phyloP scores from a whole-genome alignment of 2,113 vertebrate species.

The Pedionomus torquatus region DNA sequence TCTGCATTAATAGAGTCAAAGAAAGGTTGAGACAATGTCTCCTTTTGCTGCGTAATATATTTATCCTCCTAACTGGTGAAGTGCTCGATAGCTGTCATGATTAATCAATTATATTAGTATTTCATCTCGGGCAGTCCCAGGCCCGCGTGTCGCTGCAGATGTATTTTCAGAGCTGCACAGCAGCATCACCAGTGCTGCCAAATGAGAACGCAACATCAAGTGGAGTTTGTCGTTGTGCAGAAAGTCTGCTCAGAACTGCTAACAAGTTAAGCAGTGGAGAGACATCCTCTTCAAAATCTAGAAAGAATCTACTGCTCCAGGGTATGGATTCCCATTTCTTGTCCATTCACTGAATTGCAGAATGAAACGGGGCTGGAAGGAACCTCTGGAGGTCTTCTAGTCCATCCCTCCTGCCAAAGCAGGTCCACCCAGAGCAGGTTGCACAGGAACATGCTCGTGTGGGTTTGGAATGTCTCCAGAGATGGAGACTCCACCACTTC shows the following conservation, averaged over 20 bases:
- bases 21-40: not conserved
- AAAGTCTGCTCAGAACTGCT: not conserved
- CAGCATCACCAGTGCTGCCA: not conserved
- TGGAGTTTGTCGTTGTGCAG: not conserved
- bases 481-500: no score
- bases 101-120: conserved; percentile 21
- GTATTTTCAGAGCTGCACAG: not conserved
- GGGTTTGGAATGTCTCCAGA: no score
- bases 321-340: not conserved
- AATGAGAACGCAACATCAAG: not conserved
- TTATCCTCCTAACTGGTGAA: not conserved
- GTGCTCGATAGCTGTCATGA: conserved; percentile 3
- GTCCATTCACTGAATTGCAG: not conserved
- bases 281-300: not conserved
- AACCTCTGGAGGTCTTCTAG: no score
- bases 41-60: not conserved
- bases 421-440: no score
- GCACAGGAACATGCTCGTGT: no score
- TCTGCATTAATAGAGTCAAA: not conserved
- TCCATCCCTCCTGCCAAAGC: no score
- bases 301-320: not conserved
- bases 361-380: no score
- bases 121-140: not conserved
- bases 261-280: not conserved
- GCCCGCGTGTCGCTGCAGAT: rapidly evolving